phyloP scores from a whole-genome alignment of 2,888 invertebrate species.

The Trissolcus japonicus region DNA sequence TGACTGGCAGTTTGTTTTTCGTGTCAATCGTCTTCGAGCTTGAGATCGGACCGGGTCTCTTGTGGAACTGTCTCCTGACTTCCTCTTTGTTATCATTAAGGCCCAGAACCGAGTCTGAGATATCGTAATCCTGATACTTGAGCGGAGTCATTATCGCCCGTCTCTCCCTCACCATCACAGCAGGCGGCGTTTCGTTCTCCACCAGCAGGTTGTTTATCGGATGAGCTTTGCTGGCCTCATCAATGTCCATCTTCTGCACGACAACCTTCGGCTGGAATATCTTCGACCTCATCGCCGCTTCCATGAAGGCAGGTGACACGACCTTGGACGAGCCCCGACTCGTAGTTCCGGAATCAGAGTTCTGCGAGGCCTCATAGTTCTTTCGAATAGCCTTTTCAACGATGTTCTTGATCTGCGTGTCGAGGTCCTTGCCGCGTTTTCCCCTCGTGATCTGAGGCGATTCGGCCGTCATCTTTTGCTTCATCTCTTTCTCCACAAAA shows the following conservation, averaged over 20 bases:
- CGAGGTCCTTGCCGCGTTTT: slow-evolving; percentile 61
- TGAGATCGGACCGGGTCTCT: slow-evolving; percentile 42
- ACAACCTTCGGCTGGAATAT: slow-evolving; percentile 70
- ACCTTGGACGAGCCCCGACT: slow-evolving; percentile 38
- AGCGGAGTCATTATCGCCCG: slow-evolving; percentile 61
- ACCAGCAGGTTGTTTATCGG: slow-evolving; percentile 24
- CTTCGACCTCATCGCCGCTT: slow-evolving; percentile 64
- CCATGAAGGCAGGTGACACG: slow-evolving; percentile 63
- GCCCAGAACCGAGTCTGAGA: slow-evolving; percentile 33
- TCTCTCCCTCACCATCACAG: slow-evolving; percentile 53
- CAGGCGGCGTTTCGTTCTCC: not conserved
- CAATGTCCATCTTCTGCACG: slow-evolving; percentile 63
- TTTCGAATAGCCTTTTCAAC: slow-evolving; percentile 70
- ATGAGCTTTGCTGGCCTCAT: slow-evolving; percentile 52
- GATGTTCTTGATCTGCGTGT: slow-evolving; percentile 68
- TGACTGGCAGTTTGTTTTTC: not conserved
- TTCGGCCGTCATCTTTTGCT: slow-evolving; percentile 38
- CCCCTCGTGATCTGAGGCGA: slow-evolving; percentile 2
- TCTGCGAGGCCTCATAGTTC: slow-evolving; percentile 65
- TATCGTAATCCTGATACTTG: slow-evolving; percentile 65
- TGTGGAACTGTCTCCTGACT: not conserved
- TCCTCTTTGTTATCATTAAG: not conserved
- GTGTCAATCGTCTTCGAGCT: not conserved
- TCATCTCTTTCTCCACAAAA: slow-evolving; percentile 70
- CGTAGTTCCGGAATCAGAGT: slow-evolving; percentile 13